These are phyloP conservation scores for Flexamia atlantica DNA, from an alignment of 2,888 invertebrate species.

Conservation along the genomic window DNA sequence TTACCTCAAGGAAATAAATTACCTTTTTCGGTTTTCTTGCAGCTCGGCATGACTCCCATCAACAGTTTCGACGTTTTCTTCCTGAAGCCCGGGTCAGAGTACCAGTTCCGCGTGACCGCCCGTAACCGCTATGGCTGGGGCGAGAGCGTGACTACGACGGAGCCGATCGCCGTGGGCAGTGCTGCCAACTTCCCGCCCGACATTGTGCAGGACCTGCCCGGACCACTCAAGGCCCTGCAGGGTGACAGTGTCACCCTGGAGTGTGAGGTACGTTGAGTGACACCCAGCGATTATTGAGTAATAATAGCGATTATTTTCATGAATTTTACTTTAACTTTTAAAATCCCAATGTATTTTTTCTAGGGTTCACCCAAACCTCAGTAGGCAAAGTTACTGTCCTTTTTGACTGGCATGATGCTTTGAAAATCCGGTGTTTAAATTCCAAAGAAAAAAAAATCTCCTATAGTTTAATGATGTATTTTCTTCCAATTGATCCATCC, in stretches of 20 bases:
- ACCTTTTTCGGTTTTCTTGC: conserved; percentile 44
- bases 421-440: no score
- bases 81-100: conserved; percentile 86
- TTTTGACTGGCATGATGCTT: no score
- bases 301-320: no score
- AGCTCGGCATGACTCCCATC: conserved; percentile 87
- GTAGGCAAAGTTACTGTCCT: no score
- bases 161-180: conserved; percentile 81
- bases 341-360: no score
- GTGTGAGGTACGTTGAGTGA: conserved; percentile 81
- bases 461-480: no score
- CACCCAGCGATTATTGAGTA: no score
- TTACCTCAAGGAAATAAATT: no score
- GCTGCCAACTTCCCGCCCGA: conserved; percentile 79
- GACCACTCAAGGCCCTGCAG: conserved; percentile 86
- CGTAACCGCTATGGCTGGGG: conserved; percentile 95
- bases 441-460: no score
- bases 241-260: conserved; percentile 82
- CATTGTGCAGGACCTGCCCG: conserved; percentile 86
- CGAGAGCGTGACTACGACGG: conserved; percentile 83
- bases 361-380: no score
- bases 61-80: conserved; percentile 91
- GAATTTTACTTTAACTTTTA: no score
- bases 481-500: no score
- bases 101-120: conserved; percentile 92